phyloP scores from a whole-genome alignment of 2,797 vertebrate genomes.

The Babyrousa celebensis region DNA sequence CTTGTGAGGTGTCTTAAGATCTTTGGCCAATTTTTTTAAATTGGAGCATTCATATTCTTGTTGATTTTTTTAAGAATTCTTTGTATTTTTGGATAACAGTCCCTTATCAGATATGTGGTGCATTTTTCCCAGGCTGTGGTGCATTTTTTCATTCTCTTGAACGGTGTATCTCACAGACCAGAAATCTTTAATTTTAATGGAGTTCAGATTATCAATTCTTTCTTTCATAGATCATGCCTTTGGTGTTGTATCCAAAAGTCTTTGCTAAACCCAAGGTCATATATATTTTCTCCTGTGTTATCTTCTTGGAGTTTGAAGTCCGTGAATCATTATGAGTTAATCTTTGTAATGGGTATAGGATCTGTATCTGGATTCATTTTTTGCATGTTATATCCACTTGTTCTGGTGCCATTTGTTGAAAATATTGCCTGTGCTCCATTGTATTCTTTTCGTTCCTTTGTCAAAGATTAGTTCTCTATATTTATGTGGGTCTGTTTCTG shows the following conservation, averaged over 20 bases:
- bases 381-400: not conserved
- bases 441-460: not conserved
- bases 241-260: not conserved
- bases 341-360: not conserved
- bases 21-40: not conserved
- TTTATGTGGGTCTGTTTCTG: not conserved
- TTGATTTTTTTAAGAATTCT: not conserved
- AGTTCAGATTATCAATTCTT: not conserved
- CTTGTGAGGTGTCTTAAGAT: not conserved
- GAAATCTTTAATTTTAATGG: not conserved
- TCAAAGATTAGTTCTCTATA: not conserved
- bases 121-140: too few species aligned
- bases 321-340: not conserved
- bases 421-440: not conserved
- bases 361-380: not conserved
- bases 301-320: not conserved
- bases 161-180: not conserved
- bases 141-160: not conserved
- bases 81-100: not conserved
- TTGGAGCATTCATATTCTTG: not conserved
- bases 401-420: not conserved
- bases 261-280: not conserved
- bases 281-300: not conserved
- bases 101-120: not conserved
- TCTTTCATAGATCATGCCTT: not conserved